Base-by-base conservation (phyloP, 2,113 vertebrate species). In the Trichomycterus rosablanca region DNA sequence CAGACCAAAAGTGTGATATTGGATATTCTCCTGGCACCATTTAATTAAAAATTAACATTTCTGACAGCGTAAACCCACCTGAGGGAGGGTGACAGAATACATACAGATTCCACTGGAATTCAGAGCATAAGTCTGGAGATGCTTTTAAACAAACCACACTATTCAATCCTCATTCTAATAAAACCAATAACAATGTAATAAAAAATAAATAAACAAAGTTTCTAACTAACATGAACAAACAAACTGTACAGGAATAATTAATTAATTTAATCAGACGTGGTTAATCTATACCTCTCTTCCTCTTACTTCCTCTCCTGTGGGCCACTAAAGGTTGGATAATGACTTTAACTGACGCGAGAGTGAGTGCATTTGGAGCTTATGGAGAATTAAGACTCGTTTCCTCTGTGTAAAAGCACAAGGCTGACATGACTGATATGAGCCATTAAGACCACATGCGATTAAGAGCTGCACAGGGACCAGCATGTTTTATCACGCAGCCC, bases 141-240 rank as follows among this genome's bases (percentile, higher is more conserved):
- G 16, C 9, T 34, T 42, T 37, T 56, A 70, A 66, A 60, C 20
- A 43, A 57, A 39, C 52, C 44, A 32, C 30, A 30, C 51, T 26
- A 16, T 54, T 66, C 39, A 59, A 75, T 64, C 63, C 67, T 74
- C 66, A 74, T 49, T 58, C 50, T 16, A 73, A 77, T 70, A 66
- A 67, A 73, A 66, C 61, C 49, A 70, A 78, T 74, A 76, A 75
- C 40, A 74, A 52, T 30, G 3, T 63, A 68, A 70, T 64, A 67
- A 55, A 69, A 72, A 63, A 71, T 71, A 76, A 80, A 80, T 81
- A 79, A 78, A 73, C n/a, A n/a, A 7, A 53, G 12, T 70, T 54
- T 70, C 67, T 72, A 74, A 76, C 65, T 84, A 83, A 86, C 84
- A 85, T 78, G 72, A 80, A 70, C 82, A 88, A 86, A 87, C 78